A percentile compares a stretch with the other conserved stretches of the same genome.
Conservation (phyloP, 2,888 invertebrate species). For the Caenorhabditis sp. region DNA sequence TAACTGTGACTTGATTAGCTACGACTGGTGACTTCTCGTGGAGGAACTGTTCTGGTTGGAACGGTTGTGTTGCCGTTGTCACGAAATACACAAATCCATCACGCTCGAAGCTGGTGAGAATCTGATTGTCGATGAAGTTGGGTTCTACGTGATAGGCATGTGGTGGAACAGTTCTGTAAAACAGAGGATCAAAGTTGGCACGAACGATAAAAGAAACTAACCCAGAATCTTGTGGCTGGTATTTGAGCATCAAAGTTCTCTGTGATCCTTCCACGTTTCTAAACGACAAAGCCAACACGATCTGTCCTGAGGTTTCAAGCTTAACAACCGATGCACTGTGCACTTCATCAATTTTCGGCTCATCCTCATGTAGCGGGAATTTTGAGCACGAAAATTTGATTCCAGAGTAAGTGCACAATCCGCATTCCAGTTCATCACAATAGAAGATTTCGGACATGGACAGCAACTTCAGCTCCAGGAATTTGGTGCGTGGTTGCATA, state of each 20-base stretch:
- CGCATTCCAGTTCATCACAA: slow-evolving; percentile 71
- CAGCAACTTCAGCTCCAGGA: slow-evolving; percentile 71
- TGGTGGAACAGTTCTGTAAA: slow-evolving; percentile 34
- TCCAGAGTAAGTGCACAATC: slow-evolving; percentile 22
- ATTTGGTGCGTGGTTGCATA: slow-evolving; percentile 51
- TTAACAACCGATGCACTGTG: slow-evolving; percentile 54
- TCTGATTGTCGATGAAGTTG: slow-evolving; percentile 58
- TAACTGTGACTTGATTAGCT: slow-evolving; percentile 35
- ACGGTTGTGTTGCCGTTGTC: slow-evolving; percentile 57
- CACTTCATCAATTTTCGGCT: slow-evolving; percentile 41
- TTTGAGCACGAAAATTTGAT: slow-evolving; percentile 45
- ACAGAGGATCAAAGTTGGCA: not conserved
- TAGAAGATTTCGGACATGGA: slow-evolving; percentile 70
- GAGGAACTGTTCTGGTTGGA: slow-evolving; percentile 62
- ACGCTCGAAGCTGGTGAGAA: slow-evolving; percentile 59
- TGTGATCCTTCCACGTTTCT: slow-evolving; percentile 6
- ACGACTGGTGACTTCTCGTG: slow-evolving; percentile 1
- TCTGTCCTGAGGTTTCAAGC: slow-evolving; percentile 47
- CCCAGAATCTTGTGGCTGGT: slow-evolving; percentile 61
- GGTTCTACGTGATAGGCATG: slow-evolving; percentile 58
- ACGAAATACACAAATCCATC: slow-evolving; percentile 67
- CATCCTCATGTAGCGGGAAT: slow-evolving; percentile 34
- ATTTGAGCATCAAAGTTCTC: slow-evolving; percentile 35
- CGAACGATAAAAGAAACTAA: not conserved
- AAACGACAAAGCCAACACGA: slow-evolving; percentile 46